These are phyloP conservation scores for Camponotus fellah DNA, from an alignment of 2,888 invertebrate species.

Conservation along the genomic window DNA sequence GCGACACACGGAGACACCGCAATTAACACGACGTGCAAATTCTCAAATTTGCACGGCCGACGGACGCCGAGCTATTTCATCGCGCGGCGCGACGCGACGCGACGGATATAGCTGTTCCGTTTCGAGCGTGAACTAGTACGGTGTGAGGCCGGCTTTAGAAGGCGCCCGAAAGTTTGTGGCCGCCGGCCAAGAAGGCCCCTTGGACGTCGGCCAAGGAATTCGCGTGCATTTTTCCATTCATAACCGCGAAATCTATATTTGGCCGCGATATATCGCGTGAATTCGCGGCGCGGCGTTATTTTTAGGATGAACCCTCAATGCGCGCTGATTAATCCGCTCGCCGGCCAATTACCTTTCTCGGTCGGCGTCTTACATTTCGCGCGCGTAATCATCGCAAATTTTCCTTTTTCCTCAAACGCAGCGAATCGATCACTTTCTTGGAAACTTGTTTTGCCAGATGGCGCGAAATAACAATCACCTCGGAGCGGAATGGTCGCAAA, in stretches of 20 bases:
- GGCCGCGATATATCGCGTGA: constrained; percentile 71
- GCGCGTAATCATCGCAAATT: background rate
- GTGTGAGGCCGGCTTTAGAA: constrained; percentile 55
- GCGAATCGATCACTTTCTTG: background rate
- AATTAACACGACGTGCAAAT: constrained; percentile 47
- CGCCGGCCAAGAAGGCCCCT: constrained; percentile 69
- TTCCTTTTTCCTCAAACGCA: background rate
- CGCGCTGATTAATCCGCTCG: constrained; percentile 59
- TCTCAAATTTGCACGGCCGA: constrained; percentile 44
- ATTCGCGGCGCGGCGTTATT: constrained; percentile 76
- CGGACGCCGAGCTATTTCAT: constrained; percentile 26
- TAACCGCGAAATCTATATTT: constrained; percentile 80
- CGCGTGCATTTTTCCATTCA: constrained; percentile 84
- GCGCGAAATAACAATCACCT: background rate
- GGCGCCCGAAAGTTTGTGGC: constrained; percentile 74
- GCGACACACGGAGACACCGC: constrained; percentile 19
- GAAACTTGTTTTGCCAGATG: background rate
- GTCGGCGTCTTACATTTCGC: constrained; percentile 42
- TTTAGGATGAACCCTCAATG: constrained; percentile 66
- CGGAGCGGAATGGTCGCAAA: background rate
- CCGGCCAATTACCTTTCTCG: constrained; percentile 53
- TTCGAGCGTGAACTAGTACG: constrained; percentile 54
- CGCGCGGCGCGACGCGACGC: constrained; percentile 19
- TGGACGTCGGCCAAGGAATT: constrained; percentile 81
- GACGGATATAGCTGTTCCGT: constrained; percentile 55